Conservation (phyloP, 2,888 invertebrate genomes). For the Eulithis testata region DNA sequence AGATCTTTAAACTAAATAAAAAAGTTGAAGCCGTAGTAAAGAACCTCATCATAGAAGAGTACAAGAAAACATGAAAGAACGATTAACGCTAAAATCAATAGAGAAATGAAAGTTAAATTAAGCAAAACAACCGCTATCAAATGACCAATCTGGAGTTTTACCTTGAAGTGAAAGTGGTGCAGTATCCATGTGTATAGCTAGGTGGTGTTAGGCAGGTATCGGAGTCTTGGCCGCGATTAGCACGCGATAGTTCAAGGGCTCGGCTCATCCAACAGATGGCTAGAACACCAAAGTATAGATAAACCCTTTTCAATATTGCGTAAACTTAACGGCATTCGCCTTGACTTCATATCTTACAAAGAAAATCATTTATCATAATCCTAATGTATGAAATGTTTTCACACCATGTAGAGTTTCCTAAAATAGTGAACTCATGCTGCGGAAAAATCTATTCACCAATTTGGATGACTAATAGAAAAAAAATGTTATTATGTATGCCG, state of each 20-base stretch:
- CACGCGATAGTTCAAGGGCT: conserved; percentile 79
- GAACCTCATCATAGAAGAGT: no score
- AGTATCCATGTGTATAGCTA: conserved; percentile 38
- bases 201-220: conserved; percentile 30
- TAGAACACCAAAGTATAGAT: conserved; percentile 25
- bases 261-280: conserved; percentile 40
- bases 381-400: background rate
- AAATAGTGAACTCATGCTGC: no score
- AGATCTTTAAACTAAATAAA: no score
- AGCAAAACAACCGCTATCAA: conserved; percentile 35
- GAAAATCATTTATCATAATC: conserved; percentile 1
- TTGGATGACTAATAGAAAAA: no score
- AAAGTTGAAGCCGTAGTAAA: no score
- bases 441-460: no score
- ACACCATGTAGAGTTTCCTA: no score
- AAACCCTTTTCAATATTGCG: conserved; percentile 49
- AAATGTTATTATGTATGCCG: no score
- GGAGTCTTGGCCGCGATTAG: conserved; percentile 53
- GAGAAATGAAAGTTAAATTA: conserved; percentile 25
- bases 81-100: conserved; percentile 13
- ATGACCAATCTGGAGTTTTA: conserved; percentile 41
- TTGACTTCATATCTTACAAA: conserved; percentile 13
- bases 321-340: conserved; percentile 43
- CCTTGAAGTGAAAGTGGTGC: conserved; percentile 47
- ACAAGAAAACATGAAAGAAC: background rate